Evolutionary conservation across 2,888 invertebrate genomes (phyloP), one percentile per base, ranked within the genome.

Genomic region (Agrotis clavis): DNA sequence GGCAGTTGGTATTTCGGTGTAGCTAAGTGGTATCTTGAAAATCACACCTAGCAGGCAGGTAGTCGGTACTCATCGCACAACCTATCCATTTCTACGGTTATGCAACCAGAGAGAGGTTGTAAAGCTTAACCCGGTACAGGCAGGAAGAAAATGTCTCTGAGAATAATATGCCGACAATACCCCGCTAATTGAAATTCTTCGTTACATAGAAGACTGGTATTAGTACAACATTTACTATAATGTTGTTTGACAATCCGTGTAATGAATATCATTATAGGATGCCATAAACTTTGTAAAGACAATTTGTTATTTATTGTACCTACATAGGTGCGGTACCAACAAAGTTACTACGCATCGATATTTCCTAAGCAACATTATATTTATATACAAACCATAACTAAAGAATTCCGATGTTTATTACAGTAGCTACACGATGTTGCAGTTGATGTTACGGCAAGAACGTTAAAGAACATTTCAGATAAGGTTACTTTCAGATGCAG

Each of bases 91-190:
- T 78, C 45, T 53, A 30, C 25, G 16, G 84, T 88, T 89, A 88
- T 72, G 87, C 85, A 89, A 88, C 78, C 77, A 84, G 83, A 80
- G 77, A 84, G 83, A 80, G 77, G 74, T 80, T 67, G 75, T 82
- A 90, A 86, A 88, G 83, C 87, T 86, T 84, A 87, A 84, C 79
- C 84, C 79, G 86, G 86, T 83, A 84, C 83, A 73, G 84, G 77
- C 87, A 88, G 87, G 88, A 91, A 90, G 88, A 91, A 81, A 91
- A 89, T 86, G 85, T 87, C 85, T 85, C 73, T 70, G 56, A 80
- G 82, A 87, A 85, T 86, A 83, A 86, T 87, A 77, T 81, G 77
- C 81, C 81, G 74, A 84, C 84, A 86, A 86, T 87, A 79, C 84
- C 65, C 60, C 57, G 67, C 69, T 87, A 88, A 90, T 88, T 89